Base-by-base conservation (phyloP, 2,888 invertebrate species). In the Philonicus albiceps region DNA sequence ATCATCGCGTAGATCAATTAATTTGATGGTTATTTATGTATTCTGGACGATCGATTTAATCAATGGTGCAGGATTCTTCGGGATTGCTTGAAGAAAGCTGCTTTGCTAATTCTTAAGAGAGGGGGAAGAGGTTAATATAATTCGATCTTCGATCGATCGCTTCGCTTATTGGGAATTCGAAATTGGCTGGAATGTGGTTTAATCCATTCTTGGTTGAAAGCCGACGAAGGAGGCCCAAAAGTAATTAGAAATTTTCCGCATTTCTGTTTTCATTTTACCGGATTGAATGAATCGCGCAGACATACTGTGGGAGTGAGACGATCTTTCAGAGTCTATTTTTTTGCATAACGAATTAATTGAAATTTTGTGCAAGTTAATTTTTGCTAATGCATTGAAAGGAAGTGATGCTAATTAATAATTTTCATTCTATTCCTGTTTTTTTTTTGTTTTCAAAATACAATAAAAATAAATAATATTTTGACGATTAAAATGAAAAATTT, bases 1-100 rank as follows among this genome's bases (percentile, higher is more conserved):
- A 78, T 43, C 78, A 78, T 78, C 78, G 49, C 16, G 22, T 7
- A 43, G 78, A 78, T 78, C 78, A 78, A 78, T 78, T 78, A 78
- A 78, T 78, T 43, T 43, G 49, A 64, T 27, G 27, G 27, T 78
- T 53, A 78, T 78, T 78, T 78, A 78, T 78, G 53, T 78, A 78
- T 78, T 78, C 27, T 49, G 49, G 31, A 30, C 78, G 27, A 78
- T 78, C 49, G 31, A 22, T 30, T 43, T 78, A 43, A 78, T 78
- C 49, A 78, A 30, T 30, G 49, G 30, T 5, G 78, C 13, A 30
- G 78, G 13, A 49, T 43, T 30, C 22, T 22, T 3, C 7, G 13
- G n/a, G n/a, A 73, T 31, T 34, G 34, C 40, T 16, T 13, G 40
- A 49, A 43, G 76, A 78, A 27, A 16, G 30, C 22, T 78, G 49